Evolutionary conservation across 2,888 invertebrate species (phyloP).

Genomic region (Orthonevra nobilis): DNA sequence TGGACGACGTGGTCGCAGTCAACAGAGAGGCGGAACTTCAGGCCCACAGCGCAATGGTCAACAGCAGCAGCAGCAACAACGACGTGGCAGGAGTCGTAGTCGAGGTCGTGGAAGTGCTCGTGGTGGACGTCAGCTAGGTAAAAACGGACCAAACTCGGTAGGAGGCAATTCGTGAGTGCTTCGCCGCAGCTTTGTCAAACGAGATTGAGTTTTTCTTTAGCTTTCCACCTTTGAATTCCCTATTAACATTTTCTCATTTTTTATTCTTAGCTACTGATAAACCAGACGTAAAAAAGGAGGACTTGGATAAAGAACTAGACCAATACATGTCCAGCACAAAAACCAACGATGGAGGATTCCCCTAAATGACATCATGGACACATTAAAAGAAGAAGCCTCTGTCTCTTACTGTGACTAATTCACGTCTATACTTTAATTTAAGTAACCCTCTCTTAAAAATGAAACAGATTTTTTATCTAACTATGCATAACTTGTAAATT

Average conservation of each 20-base stretch:
- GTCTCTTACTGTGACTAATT: not conserved
- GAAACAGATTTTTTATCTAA: slow-evolving; percentile 9
- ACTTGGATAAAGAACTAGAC: slow-evolving; percentile 86
- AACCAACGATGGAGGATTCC: slow-evolving; percentile 69
- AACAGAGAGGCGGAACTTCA: slow-evolving; percentile 71
- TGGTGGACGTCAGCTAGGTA: slow-evolving; percentile 76
- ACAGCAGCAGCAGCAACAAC: slow-evolving; percentile 72
- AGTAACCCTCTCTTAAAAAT: not conserved
- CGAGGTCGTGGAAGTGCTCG: slow-evolving; percentile 74
- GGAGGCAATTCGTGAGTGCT: slow-evolving; percentile 57
- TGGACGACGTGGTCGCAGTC: slow-evolving; percentile 75
- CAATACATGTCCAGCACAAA: slow-evolving; percentile 87
- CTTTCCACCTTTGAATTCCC: not conserved
- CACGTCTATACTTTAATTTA: slow-evolving; percentile 13
- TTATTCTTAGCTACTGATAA: slow-evolving; percentile 70
- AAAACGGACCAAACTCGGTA: slow-evolving; percentile 73
- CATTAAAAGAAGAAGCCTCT: too few species aligned
- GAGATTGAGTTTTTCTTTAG: slow-evolving; percentile 45
- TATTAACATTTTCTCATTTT: slow-evolving; percentile 38
- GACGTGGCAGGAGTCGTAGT: slow-evolving; percentile 78
- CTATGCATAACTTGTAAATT: not conserved
- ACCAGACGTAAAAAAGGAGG: slow-evolving; percentile 81
- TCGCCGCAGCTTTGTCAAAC: slow-evolving; percentile 56
- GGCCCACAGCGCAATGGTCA: slow-evolving; percentile 61
- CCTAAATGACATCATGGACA: slow-evolving; percentile 6